Base-by-base conservation (phyloP, 1,140 invertebrate species). In the Dreissena rostriformis region DNA sequence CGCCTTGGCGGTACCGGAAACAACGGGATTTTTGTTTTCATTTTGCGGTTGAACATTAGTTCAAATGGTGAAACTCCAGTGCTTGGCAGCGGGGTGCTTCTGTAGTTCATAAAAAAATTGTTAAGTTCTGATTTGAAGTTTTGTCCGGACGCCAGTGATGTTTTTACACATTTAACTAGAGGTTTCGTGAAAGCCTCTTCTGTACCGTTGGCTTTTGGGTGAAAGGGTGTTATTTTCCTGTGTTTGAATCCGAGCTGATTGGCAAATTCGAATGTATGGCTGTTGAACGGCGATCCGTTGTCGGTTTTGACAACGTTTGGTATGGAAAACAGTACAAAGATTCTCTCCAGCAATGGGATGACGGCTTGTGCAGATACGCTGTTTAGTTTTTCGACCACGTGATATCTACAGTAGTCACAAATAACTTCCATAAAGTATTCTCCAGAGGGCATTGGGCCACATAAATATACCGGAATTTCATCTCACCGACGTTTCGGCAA, bases 401-500 rank as follows among this genome's bases (percentile, higher is more conserved):
- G 68, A 75, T 86, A 92, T 57, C 87, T 66, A 29, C 88, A 90
- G 29, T 88, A 89, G 57, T 91, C 85, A 84, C 90, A 88, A 24
- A 86, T 80, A 15, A 91, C 29, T 29, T 91, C 91, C n/a, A 91
- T 24, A 14, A 88, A 73, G 68, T 91, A 88, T 26, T 90, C 53
- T 28, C 85, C 86, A 57, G 51, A 82, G 19, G 88, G 86, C 14
- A 90, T 19, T 49, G 89, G 87, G 52, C 90, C 91, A 28, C 78
- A 77, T 76, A 91, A 91, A 71, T 92, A 91, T 22, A 89, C 85
- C 49, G 71, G 71, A 15, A 91, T 22, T 17, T 78, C 24, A n/a
- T 61, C 2, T 70, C 76, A 74, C 0, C 61, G 77, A n/a, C 39
- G 11, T 22, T 51, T 57, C 0, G 78, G 72, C 28, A 85, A 49